A percentile compares a stretch with the other conserved stretches of the same genome.
These are phyloP conservation scores for Caenorhabditis tropicalis DNA, from an alignment of 1,140 invertebrate genomes.

Conservation along the genomic window DNA sequence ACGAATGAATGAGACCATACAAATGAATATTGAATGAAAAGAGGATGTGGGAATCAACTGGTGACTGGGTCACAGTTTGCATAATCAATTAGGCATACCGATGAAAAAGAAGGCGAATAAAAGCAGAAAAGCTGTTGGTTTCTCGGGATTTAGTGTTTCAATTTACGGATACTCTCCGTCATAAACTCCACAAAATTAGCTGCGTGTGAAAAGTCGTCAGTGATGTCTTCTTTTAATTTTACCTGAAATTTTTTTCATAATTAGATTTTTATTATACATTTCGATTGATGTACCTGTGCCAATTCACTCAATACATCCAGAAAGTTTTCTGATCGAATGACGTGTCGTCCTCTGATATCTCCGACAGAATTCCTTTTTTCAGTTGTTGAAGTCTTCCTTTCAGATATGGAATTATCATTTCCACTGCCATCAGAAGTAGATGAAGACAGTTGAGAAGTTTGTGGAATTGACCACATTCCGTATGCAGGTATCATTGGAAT, in stretches of 20 bases:
- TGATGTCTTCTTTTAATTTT: constrained; percentile 5
- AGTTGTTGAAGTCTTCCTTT: not conserved
- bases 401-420: not conserved
- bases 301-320: constrained; percentile 7
- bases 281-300: not conserved
- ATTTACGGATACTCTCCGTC: constrained; percentile 4
- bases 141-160: not conserved
- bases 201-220: constrained; percentile 12
- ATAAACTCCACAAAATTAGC: not conserved
- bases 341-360: constrained; percentile 2
- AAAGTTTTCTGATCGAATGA: constrained; percentile 11
- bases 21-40: constrained; percentile 7
- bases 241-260: not conserved
- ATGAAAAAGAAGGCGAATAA: not conserved
- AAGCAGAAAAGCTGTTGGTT: not conserved
- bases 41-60: constrained; percentile 19
- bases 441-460: not conserved
- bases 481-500: not conserved
- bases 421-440: not conserved
- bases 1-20: not conserved
- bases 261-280: not conserved
- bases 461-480: constrained; percentile 19
- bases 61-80: constrained; percentile 10
- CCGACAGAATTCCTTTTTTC: constrained; percentile 9
- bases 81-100: not conserved